These are phyloP conservation scores for Cataglyphis livida DNA, from an alignment of 2,888 invertebrate genomes.

Conservation along the genomic window DNA sequence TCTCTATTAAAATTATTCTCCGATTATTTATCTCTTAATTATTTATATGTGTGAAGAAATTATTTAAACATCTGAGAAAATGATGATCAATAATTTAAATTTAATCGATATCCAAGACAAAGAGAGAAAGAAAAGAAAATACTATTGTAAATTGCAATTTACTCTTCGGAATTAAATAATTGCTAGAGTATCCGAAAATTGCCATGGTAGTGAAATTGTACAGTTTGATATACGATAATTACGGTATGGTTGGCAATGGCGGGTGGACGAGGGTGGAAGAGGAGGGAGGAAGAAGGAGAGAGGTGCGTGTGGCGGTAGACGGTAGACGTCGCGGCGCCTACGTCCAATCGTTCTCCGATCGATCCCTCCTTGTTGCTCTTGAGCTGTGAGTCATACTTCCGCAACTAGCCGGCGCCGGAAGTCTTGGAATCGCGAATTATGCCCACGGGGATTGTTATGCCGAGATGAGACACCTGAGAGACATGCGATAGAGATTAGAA, in stretches of 20 bases:
- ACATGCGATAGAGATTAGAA: background rate
- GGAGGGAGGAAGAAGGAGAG: slow-evolving; percentile 48
- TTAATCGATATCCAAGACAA: background rate
- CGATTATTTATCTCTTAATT: background rate
- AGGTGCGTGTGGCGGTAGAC: slow-evolving; percentile 76
- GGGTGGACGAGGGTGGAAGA: background rate
- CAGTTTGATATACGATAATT: slow-evolving; percentile 25
- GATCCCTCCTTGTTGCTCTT: slow-evolving; percentile 79
- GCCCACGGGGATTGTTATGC: background rate
- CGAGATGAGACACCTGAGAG: background rate
- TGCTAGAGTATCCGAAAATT: background rate
- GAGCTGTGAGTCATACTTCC: slow-evolving; percentile 81
- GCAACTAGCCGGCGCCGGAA: slow-evolving; percentile 62
- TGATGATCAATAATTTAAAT: background rate
- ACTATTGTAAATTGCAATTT: background rate
- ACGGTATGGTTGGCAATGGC: background rate
- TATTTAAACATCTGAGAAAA: background rate
- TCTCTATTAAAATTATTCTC: background rate
- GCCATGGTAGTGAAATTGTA: background rate
- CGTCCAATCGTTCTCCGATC: slow-evolving; percentile 84
- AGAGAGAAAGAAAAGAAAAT: background rate
- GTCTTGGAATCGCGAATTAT: slow-evolving; percentile 30
- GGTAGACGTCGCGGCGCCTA: slow-evolving; percentile 85
- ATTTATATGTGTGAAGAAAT: background rate
- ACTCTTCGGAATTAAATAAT: slow-evolving; percentile 12